These are phyloP conservation scores for Rhabdomys dilectus DNA, from an alignment of 2,113 vertebrate species.

Conservation along the genomic window DNA sequence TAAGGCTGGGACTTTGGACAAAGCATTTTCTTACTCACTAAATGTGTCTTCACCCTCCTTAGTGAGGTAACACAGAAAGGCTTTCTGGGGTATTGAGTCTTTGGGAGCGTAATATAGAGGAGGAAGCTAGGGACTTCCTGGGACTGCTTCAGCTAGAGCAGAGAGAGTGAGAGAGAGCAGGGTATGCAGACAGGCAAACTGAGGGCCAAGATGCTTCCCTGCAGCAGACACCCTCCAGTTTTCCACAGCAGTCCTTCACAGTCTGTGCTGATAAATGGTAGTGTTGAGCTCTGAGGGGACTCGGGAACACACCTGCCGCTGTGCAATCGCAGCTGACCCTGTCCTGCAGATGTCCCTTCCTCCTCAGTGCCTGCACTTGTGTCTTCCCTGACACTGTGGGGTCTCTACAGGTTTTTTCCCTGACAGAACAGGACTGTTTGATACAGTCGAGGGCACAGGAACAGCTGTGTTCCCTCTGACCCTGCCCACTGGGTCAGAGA, in stretches of 20 bases:
- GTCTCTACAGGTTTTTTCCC: too few relatives aligned
- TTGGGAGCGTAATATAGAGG: background rate
- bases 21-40: background rate
- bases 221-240: background rate
- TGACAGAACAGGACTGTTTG: background rate
- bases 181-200: background rate
- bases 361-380: too few relatives aligned
- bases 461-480: background rate
- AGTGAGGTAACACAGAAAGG: background rate
- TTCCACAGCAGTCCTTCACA: background rate
- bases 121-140: background rate
- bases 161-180: background rate
- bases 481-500: background rate
- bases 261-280: background rate
- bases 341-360: background rate
- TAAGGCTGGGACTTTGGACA: background rate
- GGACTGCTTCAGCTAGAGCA: background rate
- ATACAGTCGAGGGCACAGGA: background rate
- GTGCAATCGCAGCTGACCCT: background rate
- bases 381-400: background rate
- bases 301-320: background rate
- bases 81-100: background rate
- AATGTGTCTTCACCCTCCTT: background rate
- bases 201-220: background rate
- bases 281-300: background rate